Conservation (phyloP, 2,113 vertebrate genomes). For the Edolisoma coerulescens region DNA sequence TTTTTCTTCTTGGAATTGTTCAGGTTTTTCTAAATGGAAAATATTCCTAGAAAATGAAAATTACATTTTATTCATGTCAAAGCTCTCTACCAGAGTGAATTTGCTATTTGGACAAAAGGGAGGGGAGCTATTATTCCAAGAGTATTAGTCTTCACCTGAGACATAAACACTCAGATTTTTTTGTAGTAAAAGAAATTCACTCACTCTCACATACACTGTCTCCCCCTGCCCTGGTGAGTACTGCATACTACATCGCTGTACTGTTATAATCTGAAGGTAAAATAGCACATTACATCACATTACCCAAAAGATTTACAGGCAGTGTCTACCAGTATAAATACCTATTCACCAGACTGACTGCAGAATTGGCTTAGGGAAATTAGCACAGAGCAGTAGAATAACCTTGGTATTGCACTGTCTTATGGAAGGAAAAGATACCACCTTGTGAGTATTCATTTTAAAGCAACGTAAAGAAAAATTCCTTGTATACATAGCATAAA, state of each 20-base stretch:
- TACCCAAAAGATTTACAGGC: not conserved
- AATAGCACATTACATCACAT: not conserved
- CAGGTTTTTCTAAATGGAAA: not conserved
- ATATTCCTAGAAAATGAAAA: not conserved
- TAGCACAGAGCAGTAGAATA: not conserved
- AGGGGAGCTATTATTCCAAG: not conserved
- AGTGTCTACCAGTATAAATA: not conserved
- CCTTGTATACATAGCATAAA: not conserved
- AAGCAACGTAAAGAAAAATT: not conserved
- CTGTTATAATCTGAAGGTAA: not conserved
- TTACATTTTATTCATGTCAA: not conserved
- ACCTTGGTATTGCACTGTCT: not conserved
- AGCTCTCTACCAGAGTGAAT: not conserved
- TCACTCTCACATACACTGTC: fast-evolving
- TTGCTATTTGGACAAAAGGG: not conserved
- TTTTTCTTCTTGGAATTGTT: not conserved
- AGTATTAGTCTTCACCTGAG: not conserved
- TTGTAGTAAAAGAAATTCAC: not conserved
- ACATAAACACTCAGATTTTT: not conserved
- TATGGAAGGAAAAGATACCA: not conserved
- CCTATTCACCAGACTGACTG: not conserved
- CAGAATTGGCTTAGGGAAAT: not conserved
- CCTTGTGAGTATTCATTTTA: not conserved
- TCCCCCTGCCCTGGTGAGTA: not conserved
- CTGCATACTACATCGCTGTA: not conserved